Evolutionary conservation across 2,113 vertebrate species (phyloP), one percentile per base, ranked within the genome.

Genomic region (Nycticryphes semicollaris): DNA sequence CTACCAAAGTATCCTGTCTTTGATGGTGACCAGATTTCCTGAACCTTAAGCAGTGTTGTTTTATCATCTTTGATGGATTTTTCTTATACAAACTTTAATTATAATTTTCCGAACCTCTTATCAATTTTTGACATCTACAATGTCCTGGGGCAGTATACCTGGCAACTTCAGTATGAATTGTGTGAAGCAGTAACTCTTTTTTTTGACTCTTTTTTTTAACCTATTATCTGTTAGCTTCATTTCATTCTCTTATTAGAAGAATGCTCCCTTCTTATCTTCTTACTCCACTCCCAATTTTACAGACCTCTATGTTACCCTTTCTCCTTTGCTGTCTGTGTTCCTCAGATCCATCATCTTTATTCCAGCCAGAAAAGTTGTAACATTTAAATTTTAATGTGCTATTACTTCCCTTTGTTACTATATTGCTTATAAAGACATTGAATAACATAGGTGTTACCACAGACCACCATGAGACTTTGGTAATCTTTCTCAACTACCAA

Each of bases 171-270:
- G 37, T 25, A 87, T 27, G 31, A 80, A 50, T 8, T 81, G n/a
- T 68, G 23, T 72, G 43, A 87, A 75, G 18, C 7, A 54, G 8
- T 20, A 51, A 67, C 30, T 45, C 22, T 64, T 30, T 30, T 39
- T 48, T 64, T 51, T 45, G 41, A 13, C 28, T 60, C 17, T 57
- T 60, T 76, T 57, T 50, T 57, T 57, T 59, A 37, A 63, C 70
- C 35, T 84, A 75, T 33, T n/a, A 84, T 57, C 35, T 64, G 14
- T 57, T 89, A 67, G 19, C 41, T 95, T 91, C 47, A 82, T 68
- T 82, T 74, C 31, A 86, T 69, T 95, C 39, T 73, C 30, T 53
- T 45, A 30, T 20, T 24, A 79, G 39, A 84, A 86, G 21, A 93
- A 67, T n/a, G 31, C 4, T 89, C 60, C 47, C 25, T 91, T 78